These are phyloP conservation scores for Bradypodion pumilum DNA, from an alignment of 2,797 vertebrate species.

Conservation along the genomic window DNA sequence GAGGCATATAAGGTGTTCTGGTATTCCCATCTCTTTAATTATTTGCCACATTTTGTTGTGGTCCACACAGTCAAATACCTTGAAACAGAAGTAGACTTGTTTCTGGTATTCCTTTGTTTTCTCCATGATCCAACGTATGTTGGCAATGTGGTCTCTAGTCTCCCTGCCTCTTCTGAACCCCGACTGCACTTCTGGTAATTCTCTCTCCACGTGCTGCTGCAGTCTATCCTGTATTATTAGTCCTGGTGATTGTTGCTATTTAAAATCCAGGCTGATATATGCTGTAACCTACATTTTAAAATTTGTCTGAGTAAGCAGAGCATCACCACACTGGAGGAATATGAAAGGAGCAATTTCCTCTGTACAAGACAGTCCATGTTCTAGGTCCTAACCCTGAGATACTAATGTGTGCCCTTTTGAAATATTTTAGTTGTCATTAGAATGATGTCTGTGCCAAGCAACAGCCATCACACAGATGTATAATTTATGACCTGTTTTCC, in stretches of 20 bases:
- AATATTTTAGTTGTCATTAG: not conserved
- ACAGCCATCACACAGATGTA: not conserved
- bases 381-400: not conserved
- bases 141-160: too few species aligned
- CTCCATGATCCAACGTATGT: too few species aligned
- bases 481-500: conserved; percentile 34
- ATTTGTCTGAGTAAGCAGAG: not conserved
- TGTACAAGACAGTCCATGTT: not conserved
- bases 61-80: too few species aligned
- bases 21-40: too few species aligned
- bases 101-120: too few species aligned
- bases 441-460: conserved; percentile 14
- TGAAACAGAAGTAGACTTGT: too few species aligned
- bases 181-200: too few species aligned
- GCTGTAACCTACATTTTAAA: not conserved
- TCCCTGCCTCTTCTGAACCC: too few species aligned
- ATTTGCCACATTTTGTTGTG: too few species aligned
- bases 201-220: too few species aligned
- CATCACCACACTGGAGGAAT: not conserved
- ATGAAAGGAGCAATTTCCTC: not conserved
- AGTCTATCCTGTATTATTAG: too few species aligned
- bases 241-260: not conserved
- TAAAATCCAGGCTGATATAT: not conserved
- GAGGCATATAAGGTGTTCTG: too few species aligned
- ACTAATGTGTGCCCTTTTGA: conserved; percentile 7